Percentiles rank a stretch among this genome's conserved stretches.
Conservation (phyloP, 1,140 invertebrate species). For the Callitettix versicolor region DNA sequence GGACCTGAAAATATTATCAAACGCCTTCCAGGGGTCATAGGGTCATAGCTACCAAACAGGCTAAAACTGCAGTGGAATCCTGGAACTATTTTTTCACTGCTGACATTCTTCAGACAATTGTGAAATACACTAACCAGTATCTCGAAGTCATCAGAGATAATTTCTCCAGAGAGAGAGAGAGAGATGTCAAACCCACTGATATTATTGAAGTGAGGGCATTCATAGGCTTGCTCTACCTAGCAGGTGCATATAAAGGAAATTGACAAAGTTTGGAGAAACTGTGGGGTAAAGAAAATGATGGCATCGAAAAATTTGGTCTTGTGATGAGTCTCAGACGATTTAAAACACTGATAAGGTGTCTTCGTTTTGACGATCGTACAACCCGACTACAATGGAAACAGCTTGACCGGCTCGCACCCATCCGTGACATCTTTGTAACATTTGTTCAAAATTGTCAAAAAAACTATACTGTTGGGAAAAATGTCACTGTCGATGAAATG, state of each 20-base stretch:
- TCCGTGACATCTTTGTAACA: slow-evolving; percentile 28
- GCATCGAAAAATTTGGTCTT: slow-evolving; percentile 27
- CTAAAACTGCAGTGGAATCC: slow-evolving; percentile 9
- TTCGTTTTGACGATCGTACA: slow-evolving; percentile 28
- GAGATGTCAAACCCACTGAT: slow-evolving; percentile 16
- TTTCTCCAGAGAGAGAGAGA: slow-evolving; percentile 10
- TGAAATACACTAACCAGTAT: slow-evolving; percentile 17
- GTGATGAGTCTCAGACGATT: slow-evolving; percentile 28
- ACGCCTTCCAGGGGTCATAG: slow-evolving; percentile 7
- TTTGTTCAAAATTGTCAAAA: slow-evolving; percentile 23
- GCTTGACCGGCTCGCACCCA: slow-evolving; percentile 29
- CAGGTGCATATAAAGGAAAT: slow-evolving; percentile 24
- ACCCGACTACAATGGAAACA: slow-evolving; percentile 25
- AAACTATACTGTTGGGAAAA: slow-evolving; percentile 25
- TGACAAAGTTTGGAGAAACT: slow-evolving; percentile 23
- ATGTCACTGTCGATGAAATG: slow-evolving; percentile 33
- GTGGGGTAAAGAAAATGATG: slow-evolving; percentile 23
- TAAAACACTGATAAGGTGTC: slow-evolving; percentile 27
- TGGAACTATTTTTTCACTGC: slow-evolving; percentile 14
- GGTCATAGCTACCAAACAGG: slow-evolving; percentile 8
- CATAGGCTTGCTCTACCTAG: slow-evolving; percentile 19
- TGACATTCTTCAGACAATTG: slow-evolving; percentile 12
- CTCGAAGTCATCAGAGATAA: slow-evolving; percentile 7
- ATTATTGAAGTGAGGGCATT: slow-evolving; percentile 18
- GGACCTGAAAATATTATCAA: slow-evolving; percentile 14